Percentiles rank a stretch among this genome's conserved stretches.
phyloP scores from a whole-genome alignment of 2,113 vertebrate species.

The Dasyprocta punctata region DNA sequence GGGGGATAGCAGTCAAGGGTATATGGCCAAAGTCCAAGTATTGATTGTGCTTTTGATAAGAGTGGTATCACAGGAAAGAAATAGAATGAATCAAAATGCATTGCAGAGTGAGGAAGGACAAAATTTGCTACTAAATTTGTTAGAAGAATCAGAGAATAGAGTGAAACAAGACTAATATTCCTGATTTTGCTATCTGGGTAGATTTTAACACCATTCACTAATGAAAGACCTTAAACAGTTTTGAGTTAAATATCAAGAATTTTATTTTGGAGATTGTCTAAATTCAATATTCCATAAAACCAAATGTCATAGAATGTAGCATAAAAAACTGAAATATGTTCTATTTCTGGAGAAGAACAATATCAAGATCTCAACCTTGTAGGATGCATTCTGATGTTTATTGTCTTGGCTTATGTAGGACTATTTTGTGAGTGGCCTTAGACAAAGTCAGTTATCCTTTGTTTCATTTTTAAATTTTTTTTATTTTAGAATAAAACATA shows the following conservation, averaged over 20 bases:
- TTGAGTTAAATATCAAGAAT: neutral
- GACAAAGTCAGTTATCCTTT: neutral
- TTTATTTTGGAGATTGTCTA: neutral
- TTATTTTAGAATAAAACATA: no score
- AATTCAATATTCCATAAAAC: neutral
- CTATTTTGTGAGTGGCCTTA: neutral
- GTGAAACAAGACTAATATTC: neutral
- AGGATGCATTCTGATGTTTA: neutral
- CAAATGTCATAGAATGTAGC: neutral
- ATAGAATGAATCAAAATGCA: neutral
- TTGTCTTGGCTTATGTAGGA: neutral
- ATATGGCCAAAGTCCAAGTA: conserved; percentile 10
- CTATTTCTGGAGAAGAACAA: neutral
- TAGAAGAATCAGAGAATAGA: neutral
- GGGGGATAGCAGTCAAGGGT: conserved; percentile 4
- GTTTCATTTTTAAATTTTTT: no score
- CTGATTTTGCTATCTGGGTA: neutral
- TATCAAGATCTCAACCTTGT: neutral
- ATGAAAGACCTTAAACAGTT: neutral
- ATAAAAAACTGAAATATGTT: neutral
- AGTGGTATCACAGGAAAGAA: neutral
- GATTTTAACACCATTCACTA: neutral
- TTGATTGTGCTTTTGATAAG: neutral
- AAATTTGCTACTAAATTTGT: neutral
- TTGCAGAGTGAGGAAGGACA: neutral